A percentile compares a stretch with the other conserved stretches of the same genome.
Evolutionary conservation across 2,888 invertebrate species (phyloP).

Genomic region (Sinodicranocentrus sp.): DNA sequence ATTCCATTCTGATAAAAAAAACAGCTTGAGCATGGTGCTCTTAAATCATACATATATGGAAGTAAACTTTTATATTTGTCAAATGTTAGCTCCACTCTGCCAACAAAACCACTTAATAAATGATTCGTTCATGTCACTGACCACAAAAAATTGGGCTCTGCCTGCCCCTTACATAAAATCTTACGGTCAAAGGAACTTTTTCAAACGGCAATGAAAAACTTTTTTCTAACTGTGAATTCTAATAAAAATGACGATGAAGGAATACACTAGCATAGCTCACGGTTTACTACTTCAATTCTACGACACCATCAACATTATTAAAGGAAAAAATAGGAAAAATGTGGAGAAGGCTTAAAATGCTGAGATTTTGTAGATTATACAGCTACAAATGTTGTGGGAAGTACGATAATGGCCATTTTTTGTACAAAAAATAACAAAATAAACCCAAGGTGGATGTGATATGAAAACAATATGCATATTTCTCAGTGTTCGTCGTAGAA

Average conservation of each 20-base stretch:
- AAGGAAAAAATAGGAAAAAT: constrained; percentile 38
- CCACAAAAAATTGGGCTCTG: constrained; percentile 59
- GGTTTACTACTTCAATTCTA: constrained; percentile 34
- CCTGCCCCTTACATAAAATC: constrained; percentile 56
- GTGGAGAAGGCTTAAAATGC: constrained; percentile 48
- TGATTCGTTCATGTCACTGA: constrained; percentile 68
- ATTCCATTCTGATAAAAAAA: constrained; percentile 65
- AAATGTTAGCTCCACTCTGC: constrained; percentile 50
- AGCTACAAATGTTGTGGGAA: constrained; percentile 50
- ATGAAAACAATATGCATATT: too few species aligned
- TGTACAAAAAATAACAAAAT: constrained; percentile 10
- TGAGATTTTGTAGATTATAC: constrained; percentile 46
- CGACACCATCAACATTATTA: constrained; percentile 50
- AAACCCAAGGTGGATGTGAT: too few species aligned
- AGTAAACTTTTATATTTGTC: constrained; percentile 58
- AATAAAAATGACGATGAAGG: constrained; percentile 46
- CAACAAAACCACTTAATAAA: constrained; percentile 65
- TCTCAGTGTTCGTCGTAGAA: too few species aligned
- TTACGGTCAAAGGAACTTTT: constrained; percentile 47
- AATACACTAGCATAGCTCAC: too few species aligned
- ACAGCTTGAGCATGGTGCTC: constrained; percentile 31
- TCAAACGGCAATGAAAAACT: constrained; percentile 42
- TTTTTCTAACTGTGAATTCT: constrained; percentile 46
- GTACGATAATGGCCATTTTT: constrained; percentile 43
- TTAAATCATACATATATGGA: constrained; percentile 67